These are phyloP conservation scores for Drosophila nigritarsus DNA, from an alignment of 2,888 invertebrate genomes.

Conservation along the genomic window DNA sequence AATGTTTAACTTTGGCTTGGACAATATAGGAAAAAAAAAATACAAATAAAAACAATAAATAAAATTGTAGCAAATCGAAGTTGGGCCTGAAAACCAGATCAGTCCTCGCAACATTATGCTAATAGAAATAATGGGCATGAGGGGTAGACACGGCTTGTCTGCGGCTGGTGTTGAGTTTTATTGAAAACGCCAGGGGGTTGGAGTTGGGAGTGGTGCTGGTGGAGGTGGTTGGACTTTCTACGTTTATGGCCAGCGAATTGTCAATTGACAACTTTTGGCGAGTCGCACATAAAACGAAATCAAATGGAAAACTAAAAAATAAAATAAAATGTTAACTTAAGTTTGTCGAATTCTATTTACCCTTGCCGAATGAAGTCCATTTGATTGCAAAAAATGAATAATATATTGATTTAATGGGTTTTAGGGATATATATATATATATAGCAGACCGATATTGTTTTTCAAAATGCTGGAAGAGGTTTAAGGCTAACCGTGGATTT, in stretches of 20 bases:
- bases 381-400: background rate
- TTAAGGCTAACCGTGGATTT: no score
- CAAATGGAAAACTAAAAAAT: conserved; percentile 75
- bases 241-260: conserved; percentile 68
- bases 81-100: conserved; percentile 49
- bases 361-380: background rate
- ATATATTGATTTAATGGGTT: no score
- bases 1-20: conserved; percentile 50
- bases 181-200: conserved; percentile 51
- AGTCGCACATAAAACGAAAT: conserved; percentile 74
- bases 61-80: conserved; percentile 75
- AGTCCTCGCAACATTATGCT: conserved; percentile 72
- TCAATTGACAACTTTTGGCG: conserved; percentile 75
- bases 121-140: conserved; percentile 64
- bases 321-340: conserved; percentile 14
- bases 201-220: conserved; percentile 1
- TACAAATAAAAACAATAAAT: conserved; percentile 68
- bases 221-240: conserved; percentile 21
- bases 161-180: conserved; percentile 71
- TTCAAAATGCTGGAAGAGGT: background rate
- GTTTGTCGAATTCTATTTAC: background rate
- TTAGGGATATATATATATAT: background rate
- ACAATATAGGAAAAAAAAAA: conserved; percentile 20
- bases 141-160: conserved; percentile 33
- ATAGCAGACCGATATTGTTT: background rate